Evolutionary conservation across 2,113 vertebrate genomes (phyloP).

Genomic region (Seriola rivoliana): DNA sequence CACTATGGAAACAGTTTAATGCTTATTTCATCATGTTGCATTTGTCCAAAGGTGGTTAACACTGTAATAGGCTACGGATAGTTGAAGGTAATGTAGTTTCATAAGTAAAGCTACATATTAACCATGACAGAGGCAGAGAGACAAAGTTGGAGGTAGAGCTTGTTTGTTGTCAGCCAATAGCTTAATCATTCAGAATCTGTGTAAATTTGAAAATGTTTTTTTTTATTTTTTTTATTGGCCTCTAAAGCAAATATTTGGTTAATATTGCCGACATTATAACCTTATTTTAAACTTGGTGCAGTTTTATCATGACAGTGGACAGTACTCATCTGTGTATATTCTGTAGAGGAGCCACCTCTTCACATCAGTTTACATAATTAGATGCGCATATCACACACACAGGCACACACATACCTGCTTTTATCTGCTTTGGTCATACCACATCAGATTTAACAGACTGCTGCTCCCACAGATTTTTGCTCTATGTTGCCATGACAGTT

Average conservation of each 20-base stretch:
- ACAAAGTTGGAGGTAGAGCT: background rate
- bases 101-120: no score
- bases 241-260: conserved; percentile 7
- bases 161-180: background rate
- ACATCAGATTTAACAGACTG: conserved; percentile 59
- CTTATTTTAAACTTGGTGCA: background rate
- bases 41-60: background rate
- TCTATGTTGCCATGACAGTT: conserved; percentile 60
- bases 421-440: conserved; percentile 28
- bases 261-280: background rate
- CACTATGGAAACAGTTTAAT: background rate
- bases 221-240: background rate
- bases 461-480: conserved; percentile 59
- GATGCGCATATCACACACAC: background rate
- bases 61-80: no score
- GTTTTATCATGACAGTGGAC: no score
- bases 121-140: no score
- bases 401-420: no score
- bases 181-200: background rate
- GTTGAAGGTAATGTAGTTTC: no score
- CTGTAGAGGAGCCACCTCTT: background rate
- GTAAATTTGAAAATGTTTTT: background rate
- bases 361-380: conserved; percentile 20
- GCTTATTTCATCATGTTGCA: background rate
- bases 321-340: no score